These are phyloP conservation scores for Leptobrachium ailaonicum DNA, from an alignment of 2,113 vertebrate genomes.

Conservation along the genomic window DNA sequence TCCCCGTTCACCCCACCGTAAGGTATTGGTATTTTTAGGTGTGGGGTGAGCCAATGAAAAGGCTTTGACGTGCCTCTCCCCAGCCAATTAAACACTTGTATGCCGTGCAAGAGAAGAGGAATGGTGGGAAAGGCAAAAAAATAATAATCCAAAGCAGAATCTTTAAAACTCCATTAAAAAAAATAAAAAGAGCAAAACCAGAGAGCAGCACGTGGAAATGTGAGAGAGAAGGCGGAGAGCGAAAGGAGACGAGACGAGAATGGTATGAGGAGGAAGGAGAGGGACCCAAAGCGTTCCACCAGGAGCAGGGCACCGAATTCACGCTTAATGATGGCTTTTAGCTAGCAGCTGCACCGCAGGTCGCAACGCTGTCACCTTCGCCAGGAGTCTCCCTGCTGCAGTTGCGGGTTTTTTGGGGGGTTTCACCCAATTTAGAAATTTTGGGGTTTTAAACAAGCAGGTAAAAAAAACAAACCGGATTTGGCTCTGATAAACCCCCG, in stretches of 20 bases:
- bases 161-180: background rate
- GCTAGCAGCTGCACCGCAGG: slow-evolving; percentile 67
- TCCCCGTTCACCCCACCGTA: background rate
- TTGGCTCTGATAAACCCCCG: background rate
- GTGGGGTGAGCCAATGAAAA: background rate
- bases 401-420: background rate
- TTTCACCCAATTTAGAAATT: background rate
- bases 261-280: slow-evolving; percentile 55
- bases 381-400: slow-evolving; percentile 51
- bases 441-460: background rate
- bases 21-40: background rate
- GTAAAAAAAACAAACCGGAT: background rate
- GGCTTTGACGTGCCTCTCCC: background rate
- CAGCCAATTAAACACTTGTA: slow-evolving; percentile 24
- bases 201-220: slow-evolving; percentile 6
- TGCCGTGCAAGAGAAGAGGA: slow-evolving; percentile 6
- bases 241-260: background rate
- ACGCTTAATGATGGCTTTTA: slow-evolving; percentile 65
- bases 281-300: slow-evolving; percentile 50
- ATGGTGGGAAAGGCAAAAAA: background rate
- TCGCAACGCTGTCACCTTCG: slow-evolving; percentile 56
- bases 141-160: slow-evolving; percentile 10
- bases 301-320: background rate
- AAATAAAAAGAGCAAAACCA: background rate
- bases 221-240: background rate